Evolutionary conservation across 2,797 vertebrate genomes (phyloP), one percentile per base, ranked within the genome.

Genomic region (Trematomus bernacchii): DNA sequence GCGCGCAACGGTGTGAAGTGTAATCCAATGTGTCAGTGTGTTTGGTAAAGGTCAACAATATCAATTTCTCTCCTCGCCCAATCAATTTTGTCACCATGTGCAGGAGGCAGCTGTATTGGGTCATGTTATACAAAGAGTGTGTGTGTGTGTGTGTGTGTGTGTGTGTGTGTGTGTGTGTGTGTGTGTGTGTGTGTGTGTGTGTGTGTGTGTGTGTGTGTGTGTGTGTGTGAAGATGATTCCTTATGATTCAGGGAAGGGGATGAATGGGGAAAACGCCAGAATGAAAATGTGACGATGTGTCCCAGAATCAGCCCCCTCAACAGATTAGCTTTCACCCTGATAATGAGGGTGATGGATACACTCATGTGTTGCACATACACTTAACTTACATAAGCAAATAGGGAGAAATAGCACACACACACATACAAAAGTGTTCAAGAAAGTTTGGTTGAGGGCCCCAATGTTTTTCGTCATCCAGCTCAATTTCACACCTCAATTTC

Each of bases 281-380:
- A 82, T 52, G 69, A 85, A 85, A 88, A 78, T 85, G 86, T 87
- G 82, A 82, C 62, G 23, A 87, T 80, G 71, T 87, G 85, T 90
- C 82, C 88, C 61, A 2, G 77, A 87, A 85, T 78, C 76, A 87
- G 66, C 93, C 92, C 90, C 88, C 91, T 90, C 89, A 94, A 91
- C 93, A 94, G 91, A 93, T 87, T 77, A 70, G 73, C 81, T 86
- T 67, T 71, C 73, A 77, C 70, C 66, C 47, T 52, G 15, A 60
- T 77, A 15, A 79, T 83, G 51, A 79, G 48, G 82, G 43, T 55
- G 57, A 80, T 78, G 74, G 69, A 76, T 33, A 71, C 47, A 33
- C 58, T 71, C 71, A 71, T 82, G 65, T 73, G 60, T 58, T 58
- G 43, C 65, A 40, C 33, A 47, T 47, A 18, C 21, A 48, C 30